Conservation (phyloP, 2,797 vertebrate species). For the Acipenser transmontanus region DNA sequence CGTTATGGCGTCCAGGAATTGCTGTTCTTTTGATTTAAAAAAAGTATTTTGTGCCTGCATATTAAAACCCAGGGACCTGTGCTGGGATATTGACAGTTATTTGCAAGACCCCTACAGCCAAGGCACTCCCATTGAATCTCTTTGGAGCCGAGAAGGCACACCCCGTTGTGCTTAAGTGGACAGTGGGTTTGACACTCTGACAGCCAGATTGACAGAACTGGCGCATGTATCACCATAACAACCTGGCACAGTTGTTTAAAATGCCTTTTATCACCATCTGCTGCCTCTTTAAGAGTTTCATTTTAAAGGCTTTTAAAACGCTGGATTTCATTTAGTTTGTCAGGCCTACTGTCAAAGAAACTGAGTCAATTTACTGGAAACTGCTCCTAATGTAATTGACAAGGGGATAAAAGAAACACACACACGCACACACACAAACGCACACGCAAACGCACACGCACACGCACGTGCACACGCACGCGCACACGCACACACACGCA, state of each 20-base stretch:
- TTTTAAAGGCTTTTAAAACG: constrained; percentile 1
- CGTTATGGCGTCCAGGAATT: too few species aligned
- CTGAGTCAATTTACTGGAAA: constrained; percentile 1
- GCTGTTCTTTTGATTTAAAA: too few species aligned
- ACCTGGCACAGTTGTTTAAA: constrained; percentile 5
- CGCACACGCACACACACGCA: too few species aligned
- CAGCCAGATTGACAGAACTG: constrained; percentile 12
- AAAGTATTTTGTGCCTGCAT: too few species aligned
- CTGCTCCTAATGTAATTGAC: background rate
- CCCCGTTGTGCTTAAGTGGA: constrained; percentile 1
- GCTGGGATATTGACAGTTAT: background rate
- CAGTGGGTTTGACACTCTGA: constrained; percentile 1
- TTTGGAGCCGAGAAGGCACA: background rate
- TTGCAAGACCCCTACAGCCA: constrained; percentile 4
- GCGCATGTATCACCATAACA: constrained; percentile 6
- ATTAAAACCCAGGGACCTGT: background rate
- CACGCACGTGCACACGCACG: too few species aligned
- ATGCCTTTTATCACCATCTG: constrained; percentile 4
- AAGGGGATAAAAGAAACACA: constrained; percentile 1
- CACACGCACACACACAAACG: background rate
- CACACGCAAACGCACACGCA: too few species aligned
- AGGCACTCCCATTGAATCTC: background rate
- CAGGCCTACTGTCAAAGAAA: background rate
- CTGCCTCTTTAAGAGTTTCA: background rate
- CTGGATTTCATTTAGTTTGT: constrained; percentile 1